Evolutionary conservation across 2,113 vertebrate species (phyloP).

Genomic region (Varanus salvator): DNA sequence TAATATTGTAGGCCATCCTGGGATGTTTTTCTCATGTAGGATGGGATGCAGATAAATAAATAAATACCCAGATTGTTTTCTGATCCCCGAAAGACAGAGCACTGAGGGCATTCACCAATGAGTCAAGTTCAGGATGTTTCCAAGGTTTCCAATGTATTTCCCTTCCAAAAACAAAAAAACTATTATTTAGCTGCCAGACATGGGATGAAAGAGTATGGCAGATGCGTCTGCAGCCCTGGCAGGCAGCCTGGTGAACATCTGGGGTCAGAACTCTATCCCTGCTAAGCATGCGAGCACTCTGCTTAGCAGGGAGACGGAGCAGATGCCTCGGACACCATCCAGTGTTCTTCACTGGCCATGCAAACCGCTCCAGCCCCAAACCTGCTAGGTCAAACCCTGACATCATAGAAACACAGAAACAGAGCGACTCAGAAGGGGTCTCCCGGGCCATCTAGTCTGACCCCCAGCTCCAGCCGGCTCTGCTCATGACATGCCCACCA

Average conservation of each 20-base stretch:
- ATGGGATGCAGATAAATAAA: no score
- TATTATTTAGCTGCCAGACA: constrained; percentile 46
- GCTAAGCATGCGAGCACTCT: constrained; percentile 51
- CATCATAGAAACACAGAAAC: no score
- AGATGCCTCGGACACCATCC: neutral
- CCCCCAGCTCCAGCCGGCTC: no score
- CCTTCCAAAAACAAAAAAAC: neutral
- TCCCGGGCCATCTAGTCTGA: no score
- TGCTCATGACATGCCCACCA: no score
- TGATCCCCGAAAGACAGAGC: neutral
- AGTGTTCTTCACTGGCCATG: neutral
- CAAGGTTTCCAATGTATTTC: constrained; percentile 27
- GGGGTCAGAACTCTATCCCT: constrained; percentile 59
- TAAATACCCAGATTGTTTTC: neutral
- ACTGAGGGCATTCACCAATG: constrained; percentile 10
- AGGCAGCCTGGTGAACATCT: constrained; percentile 70
- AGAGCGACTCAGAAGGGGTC: no score
- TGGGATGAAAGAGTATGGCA: constrained; percentile 47
- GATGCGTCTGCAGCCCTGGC: constrained; percentile 58
- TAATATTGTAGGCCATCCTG: no score
- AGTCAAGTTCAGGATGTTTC: constrained; percentile 25
- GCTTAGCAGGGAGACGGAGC: constrained; percentile 11
- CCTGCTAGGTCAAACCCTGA: neutral
- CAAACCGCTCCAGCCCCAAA: neutral
- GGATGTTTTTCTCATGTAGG: no score